Evolutionary conservation across 2,797 vertebrate species (phyloP).

Genomic region (Hoplostethus mediterraneus): DNA sequence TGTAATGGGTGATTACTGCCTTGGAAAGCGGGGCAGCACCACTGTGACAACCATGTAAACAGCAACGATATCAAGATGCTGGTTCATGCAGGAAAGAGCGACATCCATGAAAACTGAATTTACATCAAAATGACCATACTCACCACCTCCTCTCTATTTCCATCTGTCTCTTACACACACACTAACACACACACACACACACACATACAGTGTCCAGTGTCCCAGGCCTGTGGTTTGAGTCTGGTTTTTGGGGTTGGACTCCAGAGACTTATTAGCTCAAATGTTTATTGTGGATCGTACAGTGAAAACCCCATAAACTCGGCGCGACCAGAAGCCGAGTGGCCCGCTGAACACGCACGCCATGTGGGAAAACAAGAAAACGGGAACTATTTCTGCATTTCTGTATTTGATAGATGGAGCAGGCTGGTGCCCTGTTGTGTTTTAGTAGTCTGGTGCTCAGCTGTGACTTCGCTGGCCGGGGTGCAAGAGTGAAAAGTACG

Average conservation of each 20-base stretch:
- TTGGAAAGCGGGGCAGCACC: too few relatives aligned
- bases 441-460: slow-evolving; percentile 29
- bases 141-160: slow-evolving; percentile 1
- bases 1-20: too few relatives aligned
- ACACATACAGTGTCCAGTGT: background rate
- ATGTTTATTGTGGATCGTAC: slow-evolving; percentile 44
- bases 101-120: background rate
- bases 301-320: slow-evolving; percentile 9
- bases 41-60: too few relatives aligned
- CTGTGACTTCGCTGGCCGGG: slow-evolving; percentile 34
- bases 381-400: too few relatives aligned
- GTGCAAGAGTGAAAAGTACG: slow-evolving; percentile 27
- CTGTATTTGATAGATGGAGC: background rate
- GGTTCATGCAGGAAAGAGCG: too few relatives aligned
- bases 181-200: background rate
- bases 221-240: slow-evolving; percentile 23
- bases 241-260: slow-evolving; percentile 41
- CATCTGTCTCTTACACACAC: background rate
- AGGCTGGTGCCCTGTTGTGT: slow-evolving; percentile 6
- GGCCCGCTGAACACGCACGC: slow-evolving; percentile 5
- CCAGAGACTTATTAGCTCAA: slow-evolving; percentile 26
- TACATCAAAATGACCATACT: background rate
- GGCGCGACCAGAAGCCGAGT: slow-evolving; percentile 1
- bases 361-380: background rate
- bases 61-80: too few relatives aligned